phyloP scores from a whole-genome alignment of 2,113 vertebrate species.

The Passer domesticus region DNA sequence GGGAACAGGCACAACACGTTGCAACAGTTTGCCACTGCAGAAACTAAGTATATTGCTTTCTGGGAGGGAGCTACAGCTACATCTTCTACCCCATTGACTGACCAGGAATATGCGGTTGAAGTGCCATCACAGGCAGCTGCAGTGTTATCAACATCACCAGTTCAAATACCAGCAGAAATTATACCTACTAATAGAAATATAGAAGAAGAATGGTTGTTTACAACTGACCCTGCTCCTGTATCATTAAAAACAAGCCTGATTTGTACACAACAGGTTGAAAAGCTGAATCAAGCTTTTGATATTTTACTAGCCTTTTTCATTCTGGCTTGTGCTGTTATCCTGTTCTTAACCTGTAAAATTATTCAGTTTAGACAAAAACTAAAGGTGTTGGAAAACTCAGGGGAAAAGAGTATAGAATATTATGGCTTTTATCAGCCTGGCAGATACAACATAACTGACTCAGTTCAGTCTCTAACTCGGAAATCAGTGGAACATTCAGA shows the following conservation, averaged over 20 bases:
- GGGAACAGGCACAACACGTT: neutral
- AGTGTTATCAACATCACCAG: neutral
- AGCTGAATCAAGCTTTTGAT: conserved; percentile 78
- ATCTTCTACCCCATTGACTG: neutral
- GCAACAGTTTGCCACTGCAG: conserved; percentile 3
- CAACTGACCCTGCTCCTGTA: conserved; percentile 50
- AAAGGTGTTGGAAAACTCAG: conserved; percentile 67
- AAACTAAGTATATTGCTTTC: neutral
- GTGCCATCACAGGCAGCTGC: conserved; percentile 12
- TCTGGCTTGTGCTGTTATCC: conserved; percentile 76
- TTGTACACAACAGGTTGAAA: conserved; percentile 74
- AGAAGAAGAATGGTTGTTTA: neutral
- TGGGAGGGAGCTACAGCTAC: conserved; percentile 32
- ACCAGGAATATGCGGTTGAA: conserved; percentile 39
- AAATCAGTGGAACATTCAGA: conserved; percentile 60
- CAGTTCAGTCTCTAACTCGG: conserved; percentile 44
- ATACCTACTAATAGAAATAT: conserved; percentile 52
- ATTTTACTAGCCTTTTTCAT: conserved; percentile 80
- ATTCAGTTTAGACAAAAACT: conserved; percentile 74
- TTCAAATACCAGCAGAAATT: conserved; percentile 46
- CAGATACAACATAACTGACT: conserved; percentile 70
- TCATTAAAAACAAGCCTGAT: conserved; percentile 66
- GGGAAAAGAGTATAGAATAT: conserved; percentile 79
- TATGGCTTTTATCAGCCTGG: conserved; percentile 81
- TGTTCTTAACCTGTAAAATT: conserved; percentile 76